phyloP scores from a whole-genome alignment of 1,140 invertebrate species.

The Solen grandis region DNA sequence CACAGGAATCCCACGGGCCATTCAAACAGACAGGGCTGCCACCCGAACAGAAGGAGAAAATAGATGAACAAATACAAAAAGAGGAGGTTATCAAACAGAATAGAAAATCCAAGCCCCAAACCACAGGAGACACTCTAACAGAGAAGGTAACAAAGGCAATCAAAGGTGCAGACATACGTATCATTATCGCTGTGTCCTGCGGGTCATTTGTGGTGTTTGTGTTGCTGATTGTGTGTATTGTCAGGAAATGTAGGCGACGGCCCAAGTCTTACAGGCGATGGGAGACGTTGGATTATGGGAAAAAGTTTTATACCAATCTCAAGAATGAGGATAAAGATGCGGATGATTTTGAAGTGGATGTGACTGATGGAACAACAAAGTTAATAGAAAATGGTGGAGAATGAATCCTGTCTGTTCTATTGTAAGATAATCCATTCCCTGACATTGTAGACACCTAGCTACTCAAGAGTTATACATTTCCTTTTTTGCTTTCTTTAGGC shows the following conservation, averaged over 20 bases:
- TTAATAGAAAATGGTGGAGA: constrained; percentile 36
- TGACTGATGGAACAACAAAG: constrained; percentile 59
- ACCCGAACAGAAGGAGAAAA: constrained; percentile 53
- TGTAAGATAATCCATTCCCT: too few species aligned
- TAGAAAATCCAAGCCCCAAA: constrained; percentile 31
- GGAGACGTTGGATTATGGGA: constrained; percentile 66
- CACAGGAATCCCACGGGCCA: constrained; percentile 70
- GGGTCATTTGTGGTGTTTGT: constrained; percentile 51
- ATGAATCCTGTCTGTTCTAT: constrained; percentile 8
- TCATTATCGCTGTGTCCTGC: constrained; percentile 49
- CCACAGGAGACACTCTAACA: constrained; percentile 40
- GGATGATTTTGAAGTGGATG: constrained; percentile 67
- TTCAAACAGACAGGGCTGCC: constrained; percentile 52
- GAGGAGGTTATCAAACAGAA: constrained; percentile 16
- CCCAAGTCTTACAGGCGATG: constrained; percentile 61
- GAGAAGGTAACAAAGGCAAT: constrained; percentile 27
- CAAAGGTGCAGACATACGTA: constrained; percentile 43
- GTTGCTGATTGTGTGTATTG: constrained; percentile 47
- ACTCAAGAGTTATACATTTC: too few species aligned
- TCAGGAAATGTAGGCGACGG: constrained; percentile 32
- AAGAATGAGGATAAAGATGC: constrained; percentile 62
- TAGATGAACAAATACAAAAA: constrained; percentile 56
- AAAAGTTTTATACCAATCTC: constrained; percentile 64
- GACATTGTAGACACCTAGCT: too few species aligned
- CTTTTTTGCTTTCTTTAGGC: too few species aligned